Base-by-base conservation (phyloP, 2,113 vertebrate species). In the Neolamprologus toae region DNA sequence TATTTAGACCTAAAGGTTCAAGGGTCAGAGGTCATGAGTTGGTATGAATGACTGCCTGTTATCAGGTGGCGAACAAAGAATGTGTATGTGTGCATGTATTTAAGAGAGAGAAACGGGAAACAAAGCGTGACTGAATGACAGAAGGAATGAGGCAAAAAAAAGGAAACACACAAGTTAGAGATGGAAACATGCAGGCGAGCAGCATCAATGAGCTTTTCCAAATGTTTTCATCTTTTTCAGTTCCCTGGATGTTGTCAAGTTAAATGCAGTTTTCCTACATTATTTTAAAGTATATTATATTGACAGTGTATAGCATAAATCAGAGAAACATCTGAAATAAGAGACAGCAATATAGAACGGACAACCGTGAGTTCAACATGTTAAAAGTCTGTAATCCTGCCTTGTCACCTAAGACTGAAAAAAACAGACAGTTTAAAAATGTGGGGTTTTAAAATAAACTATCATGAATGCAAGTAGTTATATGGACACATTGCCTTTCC, bases 1-100 rank as follows among this genome's bases (percentile, higher is more conserved):
- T 82, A 95, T 95, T 94, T 93, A 94, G 92, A 89, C 86, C 89
- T 81, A 66, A 84, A 84, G 88, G 95, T 88, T 94, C 91, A 93
- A 71, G 51, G 94, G 91, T 91, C 91, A 88, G 6, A 84, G 92
- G 90, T 94, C 54, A 86, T 89, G 90, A 86, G 83, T 81, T 19
- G 16, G 81, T 82, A 94, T 94, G 92, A 94, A 94, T 89, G 92
- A 91, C 86, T 80, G 89, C 63, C 88, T 92, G 93, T 95, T 93
- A 92, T 94, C 91, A 94, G 90, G 91, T 93, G 92, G 86, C 53
- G 53, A 92, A 93, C 91, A 94, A 92, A 86, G 71, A 79, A 21
- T 81, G 84, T 89, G 73, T 92, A 83, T 82, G n/a, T 78, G 28
- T 66, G 42, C 17, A 9, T 82, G 57, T 57, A 21, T 90, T 57